Conservation (phyloP, 2,113 vertebrate species). For the human region GRCh38 chr21:44835001-44835500, state of each 20-base stretch:
- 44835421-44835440: not conserved
- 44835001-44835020: too few species aligned
- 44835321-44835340: not conserved
- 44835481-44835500: not conserved
- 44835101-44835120: not conserved
- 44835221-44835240: too few species aligned
- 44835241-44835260: too few species aligned
- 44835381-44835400: not conserved
- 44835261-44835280: too few species aligned
- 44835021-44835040: too few species aligned
- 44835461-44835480: not conserved
- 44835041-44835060: not conserved
- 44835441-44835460: not conserved
- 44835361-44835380: rapidly evolving
- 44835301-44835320: not conserved
- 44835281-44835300: too few species aligned
- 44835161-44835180: not conserved
- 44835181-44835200: not conserved
- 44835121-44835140: not conserved
- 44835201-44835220: not conserved
- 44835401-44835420: not conserved
- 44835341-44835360: not conserved
- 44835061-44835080: not conserved
- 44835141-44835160: not conserved
- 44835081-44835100: not conserved